Evolutionary conservation across 2,888 invertebrate genomes (phyloP), one percentile per base, ranked within the genome.

Genomic region (Notodonta ziczac): DNA sequence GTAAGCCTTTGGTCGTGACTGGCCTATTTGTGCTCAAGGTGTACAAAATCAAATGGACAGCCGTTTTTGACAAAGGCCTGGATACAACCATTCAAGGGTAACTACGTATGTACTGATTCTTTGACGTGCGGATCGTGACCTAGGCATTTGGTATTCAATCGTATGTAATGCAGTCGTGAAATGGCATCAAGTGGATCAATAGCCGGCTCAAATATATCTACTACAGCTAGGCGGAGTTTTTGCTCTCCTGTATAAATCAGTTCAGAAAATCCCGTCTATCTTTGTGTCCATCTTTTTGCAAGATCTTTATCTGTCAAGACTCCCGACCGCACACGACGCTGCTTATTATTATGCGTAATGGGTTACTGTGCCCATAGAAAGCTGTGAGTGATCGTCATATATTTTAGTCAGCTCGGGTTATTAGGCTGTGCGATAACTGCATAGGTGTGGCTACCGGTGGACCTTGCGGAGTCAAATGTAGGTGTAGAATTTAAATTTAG

Each of bases 1-100:
- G 24, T 83, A 83, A 82, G 82, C 76, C 70, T 71, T 67, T 70
- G 76, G 73, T 90, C 91, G 91, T 91, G 91, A 91, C 87, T 79
- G 69, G 76, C 69, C 83, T 79, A 85, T 89, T 88, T 84, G 74
- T 73, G 71, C 72, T 83, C 86, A 86, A 87, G 87, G 87, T 84
- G 83, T 83, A 78, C 82, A 74, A 77, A 75, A 77, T 73, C 65
- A 73, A 80, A 77, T 76, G 79, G 82, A 81, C 82, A 75, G 65
- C 74, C 66, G 63, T 67, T 85, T 87, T 88, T 86, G 86, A 89
- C 88, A 86, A 84, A 77, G 85, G 76, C 80, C 85, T 81, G 82
- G 84, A 85, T 80, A 64, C 65, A 61, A 81, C 74, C 77, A 62
- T 78, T 71, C 89, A 89, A 90, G 88, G 89, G 83, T 83, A 83